These are phyloP conservation scores for Mugil cephalus DNA, from an alignment of 2,113 vertebrate genomes.

Conservation along the genomic window DNA sequence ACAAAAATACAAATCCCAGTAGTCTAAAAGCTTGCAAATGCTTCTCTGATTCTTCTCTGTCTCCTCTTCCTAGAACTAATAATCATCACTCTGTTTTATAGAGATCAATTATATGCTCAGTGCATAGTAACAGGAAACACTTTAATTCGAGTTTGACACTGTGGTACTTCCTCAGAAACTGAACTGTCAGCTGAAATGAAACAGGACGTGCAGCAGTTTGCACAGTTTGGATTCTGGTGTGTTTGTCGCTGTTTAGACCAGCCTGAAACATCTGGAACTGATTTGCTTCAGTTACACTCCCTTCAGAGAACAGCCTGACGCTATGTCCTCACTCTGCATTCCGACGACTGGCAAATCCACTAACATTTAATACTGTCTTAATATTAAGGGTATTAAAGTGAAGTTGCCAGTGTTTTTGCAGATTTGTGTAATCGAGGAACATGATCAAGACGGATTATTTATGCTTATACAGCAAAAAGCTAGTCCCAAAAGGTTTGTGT, in stretches of 20 bases:
- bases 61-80: background rate
- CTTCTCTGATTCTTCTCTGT: background rate
- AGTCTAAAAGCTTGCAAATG: background rate
- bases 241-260: conserved; percentile 50
- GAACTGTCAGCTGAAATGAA: conserved; percentile 6
- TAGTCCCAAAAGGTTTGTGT: background rate
- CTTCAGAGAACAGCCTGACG: background rate
- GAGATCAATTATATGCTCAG: background rate
- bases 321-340: background rate
- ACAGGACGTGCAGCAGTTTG: conserved; percentile 1
- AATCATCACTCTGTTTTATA: background rate
- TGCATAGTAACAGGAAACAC: background rate
- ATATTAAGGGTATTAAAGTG: too few species aligned
- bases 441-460: background rate
- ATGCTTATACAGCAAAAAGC: too few species aligned
- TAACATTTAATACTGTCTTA: background rate
- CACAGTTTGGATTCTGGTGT: conserved; percentile 40
- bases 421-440: background rate
- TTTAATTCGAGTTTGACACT: too few species aligned
- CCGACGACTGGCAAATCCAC: too few species aligned
- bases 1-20: background rate
- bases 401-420: too few species aligned
- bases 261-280: conserved; percentile 57
- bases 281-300: conserved; percentile 22
- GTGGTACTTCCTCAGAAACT: background rate